These are phyloP conservation scores for Pteria penguin DNA, from an alignment of 2,888 invertebrate species.

Conservation along the genomic window DNA sequence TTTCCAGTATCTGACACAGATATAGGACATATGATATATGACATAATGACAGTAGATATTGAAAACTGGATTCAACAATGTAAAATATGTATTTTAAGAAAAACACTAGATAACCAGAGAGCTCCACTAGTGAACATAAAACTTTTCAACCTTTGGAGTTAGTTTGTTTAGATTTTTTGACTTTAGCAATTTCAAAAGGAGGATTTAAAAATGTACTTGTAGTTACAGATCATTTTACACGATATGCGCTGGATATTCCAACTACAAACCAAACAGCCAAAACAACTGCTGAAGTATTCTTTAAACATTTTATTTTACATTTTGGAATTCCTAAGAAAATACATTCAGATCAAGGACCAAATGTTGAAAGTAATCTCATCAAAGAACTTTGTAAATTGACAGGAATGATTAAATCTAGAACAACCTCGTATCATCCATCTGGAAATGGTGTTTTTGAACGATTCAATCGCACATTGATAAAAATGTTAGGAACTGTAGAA, in stretches of 20 bases:
- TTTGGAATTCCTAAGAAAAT: no score
- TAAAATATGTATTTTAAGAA: slow-evolving; percentile 17
- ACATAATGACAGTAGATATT: slow-evolving; percentile 7
- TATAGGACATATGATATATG: not conserved
- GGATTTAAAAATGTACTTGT: no score
- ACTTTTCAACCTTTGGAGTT: slow-evolving; percentile 35
- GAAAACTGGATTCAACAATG: slow-evolving; percentile 23
- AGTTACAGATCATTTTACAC: no score
- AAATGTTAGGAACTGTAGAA: slow-evolving; percentile 27
- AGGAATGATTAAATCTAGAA: no score
- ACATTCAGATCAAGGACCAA: no score
- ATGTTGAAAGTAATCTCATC: slow-evolving; percentile 39
- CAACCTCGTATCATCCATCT: slow-evolving; percentile 49
- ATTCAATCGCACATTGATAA: no score
- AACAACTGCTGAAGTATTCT: no score
- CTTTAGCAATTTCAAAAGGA: no score
- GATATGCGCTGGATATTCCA: slow-evolving; percentile 37
- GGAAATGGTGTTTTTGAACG: slow-evolving; percentile 53
- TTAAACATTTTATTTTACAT: no score
- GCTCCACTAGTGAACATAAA: slow-evolving; percentile 29
- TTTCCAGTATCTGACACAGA: slow-evolving; percentile 7
- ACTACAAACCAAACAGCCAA: no score
- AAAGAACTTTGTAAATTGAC: no score
- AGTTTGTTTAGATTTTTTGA: no score
- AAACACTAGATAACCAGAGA: slow-evolving; percentile 18